Evolutionary conservation across 2,113 vertebrate species (phyloP), one percentile per base, ranked within the genome.

Genomic region (Sinocyclocheilus anophthalmus): DNA sequence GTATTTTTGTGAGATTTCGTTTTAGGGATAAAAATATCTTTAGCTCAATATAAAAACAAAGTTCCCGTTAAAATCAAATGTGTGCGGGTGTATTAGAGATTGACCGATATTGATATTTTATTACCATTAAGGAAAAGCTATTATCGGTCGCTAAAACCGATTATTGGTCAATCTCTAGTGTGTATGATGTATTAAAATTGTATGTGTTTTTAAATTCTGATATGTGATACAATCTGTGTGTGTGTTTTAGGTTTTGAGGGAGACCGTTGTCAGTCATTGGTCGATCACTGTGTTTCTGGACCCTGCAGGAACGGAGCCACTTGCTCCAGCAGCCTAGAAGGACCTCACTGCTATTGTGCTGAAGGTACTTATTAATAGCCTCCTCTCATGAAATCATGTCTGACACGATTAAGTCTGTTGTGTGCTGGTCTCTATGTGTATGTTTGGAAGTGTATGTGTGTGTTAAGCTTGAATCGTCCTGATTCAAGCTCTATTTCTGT

Each of bases 241-340:
- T 86, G 48, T 84, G 48, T 84, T 87, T 59, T 39, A 88, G 88
- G 87, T 55, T 87, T 83, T 88, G 93, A 94, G 89, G 98, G 97
- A 53, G 96, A 96, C 37, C 94, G 94, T 30, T 99, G 98, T 93
- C 96, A 99, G 88, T 93, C 95, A 87, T 92, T 96, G 93, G 95
- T 99, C 6, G 96, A 99, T 91, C 96, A 98, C 9, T 99, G 98
- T 83, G 55, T 93, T 83, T 96, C 96, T 78, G 93, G 96, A 85
- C 97, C 98, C 0, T 99, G 98, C 92, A 95, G 94, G 84, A 98
- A 99, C 2, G 96, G 96, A 93, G 98, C 96, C 3, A 96, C 96
- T 0, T 99, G 98, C 86, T 91, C 93, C 82, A 98, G 96, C 82
- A 96, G 85, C 72, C 86, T 96, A 90, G 93, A 81, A 4, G 97